phyloP scores from a whole-genome alignment of 2,888 invertebrate species.

The Tenthredo mesomela region DNA sequence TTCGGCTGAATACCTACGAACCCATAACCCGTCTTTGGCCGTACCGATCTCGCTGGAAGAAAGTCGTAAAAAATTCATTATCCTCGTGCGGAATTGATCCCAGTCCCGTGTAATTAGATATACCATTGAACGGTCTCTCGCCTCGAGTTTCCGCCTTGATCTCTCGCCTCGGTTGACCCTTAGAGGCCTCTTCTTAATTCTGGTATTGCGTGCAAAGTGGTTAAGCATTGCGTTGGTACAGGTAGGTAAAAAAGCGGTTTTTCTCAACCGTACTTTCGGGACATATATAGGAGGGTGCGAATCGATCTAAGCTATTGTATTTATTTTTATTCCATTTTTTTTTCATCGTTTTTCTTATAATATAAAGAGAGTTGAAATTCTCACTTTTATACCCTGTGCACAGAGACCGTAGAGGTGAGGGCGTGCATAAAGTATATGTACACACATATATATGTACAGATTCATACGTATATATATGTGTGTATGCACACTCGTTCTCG shows the following conservation, averaged over 20 bases:
- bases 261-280: too few species aligned
- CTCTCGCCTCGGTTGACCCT: slow-evolving; percentile 44
- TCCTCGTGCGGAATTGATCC: slow-evolving; percentile 73
- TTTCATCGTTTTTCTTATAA: background rate
- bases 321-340: background rate
- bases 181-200: slow-evolving; percentile 12
- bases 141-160: slow-evolving; percentile 36
- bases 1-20: slow-evolving; percentile 28
- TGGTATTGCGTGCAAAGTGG: background rate
- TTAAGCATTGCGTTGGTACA: background rate
- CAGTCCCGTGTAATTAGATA: slow-evolving; percentile 71
- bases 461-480: background rate
- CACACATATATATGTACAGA: background rate
- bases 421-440: background rate
- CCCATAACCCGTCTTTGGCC: slow-evolving; percentile 47
- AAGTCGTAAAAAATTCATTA: slow-evolving; percentile 76
- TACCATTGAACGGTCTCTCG: slow-evolving; percentile 17
- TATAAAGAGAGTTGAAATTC: background rate
- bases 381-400: background rate
- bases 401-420: background rate
- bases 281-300: background rate
- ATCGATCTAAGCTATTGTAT: background rate
- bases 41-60: slow-evolving; percentile 53
- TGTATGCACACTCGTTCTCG: background rate
- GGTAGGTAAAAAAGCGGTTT: background rate